Evolutionary conservation across 2,113 vertebrate genomes (phyloP), one percentile per base, ranked within the genome.

Genomic region (Xenopus tropicalis): DNA sequence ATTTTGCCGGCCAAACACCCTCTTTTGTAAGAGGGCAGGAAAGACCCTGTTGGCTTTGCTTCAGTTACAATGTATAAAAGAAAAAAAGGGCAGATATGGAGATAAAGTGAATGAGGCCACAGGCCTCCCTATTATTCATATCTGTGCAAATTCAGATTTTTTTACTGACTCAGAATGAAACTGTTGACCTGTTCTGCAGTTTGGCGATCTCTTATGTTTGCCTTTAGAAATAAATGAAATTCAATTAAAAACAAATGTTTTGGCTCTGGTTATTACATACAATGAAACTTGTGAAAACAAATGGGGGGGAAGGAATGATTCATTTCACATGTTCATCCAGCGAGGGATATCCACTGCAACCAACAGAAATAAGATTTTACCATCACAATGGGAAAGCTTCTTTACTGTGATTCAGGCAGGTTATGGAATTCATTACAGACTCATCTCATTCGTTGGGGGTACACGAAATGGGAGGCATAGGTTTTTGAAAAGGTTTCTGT

Each of bases 211-310:
- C 44, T 19, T 54, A 14, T 54, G 3, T 54, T 54, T 54, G n/a
- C 4, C 7, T 54, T n/a, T 54, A 54, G 7, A 48, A 19, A 54
- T 11, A 54, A n/a, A 54, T 54, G 1, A 54, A 64, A 23, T 17
- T 43, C 65, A 64, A 72, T n/a, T 65, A 22, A 57, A 72, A 72
- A 72, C 71, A 72, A 65, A 72, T 72, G 71, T 72, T 56, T 72
- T 57, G 48, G 71, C 71, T 57, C 19, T 24, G 44, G 10, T 37
- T 11, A 4, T 5, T 48, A 5, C 4, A 48, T 14, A 4, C 16
- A 48, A 48, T 48, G 11, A 48, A 16, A 48, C 1, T 48, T 48
- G 16, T 48, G 46, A 48, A 1, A 48, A 48, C 2, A 48, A 48
- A 48, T 14, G 14, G 46, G 9, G 16, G 16, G 4, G 11, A 48